Percentiles rank a stretch among this genome's conserved stretches.
Evolutionary conservation across 2,888 invertebrate genomes (phyloP).

Genomic region (Trimorus sp.): DNA sequence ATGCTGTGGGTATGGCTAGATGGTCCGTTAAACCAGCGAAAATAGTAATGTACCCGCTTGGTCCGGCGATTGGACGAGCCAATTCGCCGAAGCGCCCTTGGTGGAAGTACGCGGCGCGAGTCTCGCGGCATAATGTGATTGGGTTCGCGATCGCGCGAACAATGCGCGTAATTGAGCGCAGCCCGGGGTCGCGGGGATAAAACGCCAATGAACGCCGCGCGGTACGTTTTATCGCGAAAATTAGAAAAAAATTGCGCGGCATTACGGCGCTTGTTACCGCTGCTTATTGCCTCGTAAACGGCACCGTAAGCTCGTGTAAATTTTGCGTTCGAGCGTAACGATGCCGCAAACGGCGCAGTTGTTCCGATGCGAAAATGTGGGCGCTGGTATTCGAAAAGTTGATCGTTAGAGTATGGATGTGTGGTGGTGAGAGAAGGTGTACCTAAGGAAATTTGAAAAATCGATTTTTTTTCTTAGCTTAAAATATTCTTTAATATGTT

Average conservation of each 20-base stretch:
- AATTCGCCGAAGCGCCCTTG: neutral
- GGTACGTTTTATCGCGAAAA: constrained; percentile 23
- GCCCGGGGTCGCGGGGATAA: constrained; percentile 11
- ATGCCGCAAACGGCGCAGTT: too few relatives aligned
- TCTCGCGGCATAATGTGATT: constrained; percentile 1
- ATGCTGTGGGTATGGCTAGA: too few relatives aligned
- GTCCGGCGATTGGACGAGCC: constrained; percentile 9
- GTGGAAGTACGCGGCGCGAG: constrained; percentile 1
- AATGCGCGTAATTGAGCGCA: constrained; percentile 35
- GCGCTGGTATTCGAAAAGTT: too few relatives aligned
- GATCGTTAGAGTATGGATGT: too few relatives aligned
- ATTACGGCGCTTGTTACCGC: constrained; percentile 14
- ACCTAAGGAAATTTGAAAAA: too few relatives aligned
- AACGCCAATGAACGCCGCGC: constrained; percentile 15
- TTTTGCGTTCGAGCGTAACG: constrained; percentile 15
- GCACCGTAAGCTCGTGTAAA: constrained; percentile 13
- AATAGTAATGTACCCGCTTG: too few relatives aligned
- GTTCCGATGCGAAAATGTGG: too few relatives aligned
- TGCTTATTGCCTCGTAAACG: constrained; percentile 32
- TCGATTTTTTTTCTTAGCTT: too few relatives aligned
- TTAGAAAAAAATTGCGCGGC: constrained; percentile 20
- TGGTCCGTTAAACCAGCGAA: too few relatives aligned
- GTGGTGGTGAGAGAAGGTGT: too few relatives aligned
- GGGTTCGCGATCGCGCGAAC: constrained; percentile 26
- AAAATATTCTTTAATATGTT: too few relatives aligned